Conservation (phyloP, 2,113 vertebrate species). For the Aldabrachelys gigantea region DNA sequence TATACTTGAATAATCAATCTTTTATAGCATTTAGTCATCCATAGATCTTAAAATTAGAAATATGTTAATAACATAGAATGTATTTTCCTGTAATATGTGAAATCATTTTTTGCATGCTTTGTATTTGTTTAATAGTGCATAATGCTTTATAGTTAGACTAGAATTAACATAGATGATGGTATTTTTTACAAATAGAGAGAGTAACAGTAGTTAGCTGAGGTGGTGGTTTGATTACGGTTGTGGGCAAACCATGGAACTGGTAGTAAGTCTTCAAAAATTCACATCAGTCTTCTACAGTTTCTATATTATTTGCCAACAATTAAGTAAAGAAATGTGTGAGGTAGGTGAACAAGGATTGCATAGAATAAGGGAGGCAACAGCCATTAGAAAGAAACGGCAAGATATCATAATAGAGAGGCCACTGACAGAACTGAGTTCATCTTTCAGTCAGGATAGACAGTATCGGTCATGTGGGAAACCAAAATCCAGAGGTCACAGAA, state of each 20-base stretch:
- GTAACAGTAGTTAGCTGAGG: background rate
- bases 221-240: background rate
- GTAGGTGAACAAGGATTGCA: background rate
- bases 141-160: background rate
- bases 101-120: background rate
- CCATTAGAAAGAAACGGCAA: background rate
- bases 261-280: background rate
- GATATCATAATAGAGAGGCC: background rate
- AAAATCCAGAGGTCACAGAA: background rate
- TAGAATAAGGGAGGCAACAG: background rate
- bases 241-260: background rate
- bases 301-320: background rate
- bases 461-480: background rate
- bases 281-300: background rate
- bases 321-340: background rate
- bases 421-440: background rate
- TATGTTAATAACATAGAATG: background rate
- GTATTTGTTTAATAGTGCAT: background rate
- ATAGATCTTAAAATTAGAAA: background rate
- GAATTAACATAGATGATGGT: background rate
- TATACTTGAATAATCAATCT: background rate
- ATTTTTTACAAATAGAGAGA: background rate
- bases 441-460: background rate
- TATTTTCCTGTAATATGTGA: background rate
- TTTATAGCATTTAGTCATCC: background rate